Percentiles rank a stretch among this genome's conserved stretches.
Evolutionary conservation across 2,888 invertebrate species (phyloP).

Genomic region (Plutella xylostella): DNA sequence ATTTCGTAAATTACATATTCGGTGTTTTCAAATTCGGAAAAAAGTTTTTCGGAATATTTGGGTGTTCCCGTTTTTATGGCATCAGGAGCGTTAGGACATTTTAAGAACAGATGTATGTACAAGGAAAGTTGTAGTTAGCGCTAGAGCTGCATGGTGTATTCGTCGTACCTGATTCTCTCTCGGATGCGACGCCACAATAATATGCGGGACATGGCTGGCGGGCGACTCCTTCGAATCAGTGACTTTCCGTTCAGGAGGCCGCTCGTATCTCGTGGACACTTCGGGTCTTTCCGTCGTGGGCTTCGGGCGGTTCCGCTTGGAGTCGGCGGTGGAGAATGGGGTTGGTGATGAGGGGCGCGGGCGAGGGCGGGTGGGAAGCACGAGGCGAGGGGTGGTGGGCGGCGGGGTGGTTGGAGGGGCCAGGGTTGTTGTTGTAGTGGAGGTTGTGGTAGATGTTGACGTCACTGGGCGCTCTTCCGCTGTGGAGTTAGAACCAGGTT

Average conservation of each 20-base stretch:
- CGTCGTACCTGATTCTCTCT: constrained; percentile 78
- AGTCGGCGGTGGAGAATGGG: constrained; percentile 29
- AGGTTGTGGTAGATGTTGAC: constrained; percentile 25
- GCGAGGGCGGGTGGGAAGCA: constrained; percentile 29
- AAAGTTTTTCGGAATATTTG: no score
- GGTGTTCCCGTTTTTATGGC: no score
- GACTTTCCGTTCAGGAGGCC: constrained; percentile 40
- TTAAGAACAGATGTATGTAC: no score
- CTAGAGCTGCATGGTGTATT: no score
- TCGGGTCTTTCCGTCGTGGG: constrained; percentile 41
- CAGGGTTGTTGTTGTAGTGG: constrained; percentile 23
- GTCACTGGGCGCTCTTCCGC: constrained; percentile 63
- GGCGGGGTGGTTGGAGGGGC: constrained; percentile 15
- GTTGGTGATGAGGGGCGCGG: constrained; percentile 31
- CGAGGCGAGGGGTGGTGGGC: constrained; percentile 25
- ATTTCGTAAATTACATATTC: no score
- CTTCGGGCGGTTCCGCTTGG: constrained; percentile 27
- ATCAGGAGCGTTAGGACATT: no score
- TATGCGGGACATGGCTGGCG: constrained; percentile 63
- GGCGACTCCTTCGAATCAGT: constrained; percentile 53
- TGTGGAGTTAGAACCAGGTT: no score
- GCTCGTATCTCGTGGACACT: constrained; percentile 37
- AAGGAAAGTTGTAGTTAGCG: no score
- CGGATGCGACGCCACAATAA: constrained; percentile 76
- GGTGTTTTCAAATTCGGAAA: no score